These are phyloP conservation scores for Gallirallus australis DNA, from an alignment of 2,797 vertebrate species.

Conservation along the genomic window DNA sequence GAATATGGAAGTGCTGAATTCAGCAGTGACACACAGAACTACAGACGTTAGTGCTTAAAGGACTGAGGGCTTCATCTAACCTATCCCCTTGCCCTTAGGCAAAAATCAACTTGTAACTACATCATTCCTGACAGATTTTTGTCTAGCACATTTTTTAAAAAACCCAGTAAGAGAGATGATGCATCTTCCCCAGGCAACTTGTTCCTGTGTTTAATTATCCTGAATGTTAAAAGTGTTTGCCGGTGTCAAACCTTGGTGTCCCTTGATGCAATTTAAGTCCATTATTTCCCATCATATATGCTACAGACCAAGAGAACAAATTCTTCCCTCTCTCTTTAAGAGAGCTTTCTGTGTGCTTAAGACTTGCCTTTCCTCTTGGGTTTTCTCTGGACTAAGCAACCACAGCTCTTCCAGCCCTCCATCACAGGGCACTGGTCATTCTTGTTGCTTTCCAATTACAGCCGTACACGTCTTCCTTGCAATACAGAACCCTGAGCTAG, in stretches of 20 bases:
- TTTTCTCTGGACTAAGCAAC: neutral
- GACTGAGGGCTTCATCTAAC: constrained; percentile 4
- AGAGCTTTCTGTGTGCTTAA: neutral
- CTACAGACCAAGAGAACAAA: neutral
- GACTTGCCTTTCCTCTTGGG: neutral
- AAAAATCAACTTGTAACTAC: constrained; percentile 18
- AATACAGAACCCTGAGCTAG: neutral
- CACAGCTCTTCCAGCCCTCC: neutral
- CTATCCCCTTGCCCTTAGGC: neutral
- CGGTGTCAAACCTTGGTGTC: neutral
- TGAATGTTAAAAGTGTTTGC: neutral
- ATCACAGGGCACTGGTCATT: neutral
- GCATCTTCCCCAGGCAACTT: neutral
- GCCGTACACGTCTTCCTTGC: neutral
- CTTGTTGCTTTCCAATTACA: neutral
- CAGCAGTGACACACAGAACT: neutral
- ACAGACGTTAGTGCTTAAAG: neutral
- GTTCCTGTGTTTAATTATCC: constrained; percentile 16
- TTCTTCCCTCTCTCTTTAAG: neutral
- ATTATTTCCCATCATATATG: neutral
- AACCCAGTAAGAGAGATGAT: neutral
- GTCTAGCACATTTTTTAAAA: neutral
- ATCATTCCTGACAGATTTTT: constrained; percentile 5
- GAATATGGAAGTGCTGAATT: constrained; percentile 41
- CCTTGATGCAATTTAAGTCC: neutral